Evolutionary conservation across 2,888 invertebrate genomes (phyloP), one percentile per base, ranked within the genome.

Genomic region (Leucoma salicis): DNA sequence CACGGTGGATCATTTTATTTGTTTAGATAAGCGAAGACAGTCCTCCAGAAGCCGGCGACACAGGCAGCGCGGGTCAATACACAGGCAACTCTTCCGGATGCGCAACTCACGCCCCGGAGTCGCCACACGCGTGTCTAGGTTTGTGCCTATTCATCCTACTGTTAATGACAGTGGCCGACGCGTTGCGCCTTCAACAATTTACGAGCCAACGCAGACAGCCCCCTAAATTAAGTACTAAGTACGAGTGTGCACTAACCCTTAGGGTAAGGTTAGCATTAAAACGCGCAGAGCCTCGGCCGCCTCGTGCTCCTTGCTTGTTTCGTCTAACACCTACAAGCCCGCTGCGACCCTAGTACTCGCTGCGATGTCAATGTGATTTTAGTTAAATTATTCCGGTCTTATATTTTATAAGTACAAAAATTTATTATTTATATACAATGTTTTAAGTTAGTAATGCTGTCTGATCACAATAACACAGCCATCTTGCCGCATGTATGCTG

Each of bases 41-140:
- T 54, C 56, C 74, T 1, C 68, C 66, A 0, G 71, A 66, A 39
- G 58, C 55, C 21, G 63, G 58, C 32, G 63, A 63, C 11, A 64
- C 61, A 2, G 59, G 59, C 35, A 69, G 62, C 56, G 67, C 60
- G 31, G 72, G 66, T 31, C 66, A 71, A 35, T 74, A 66, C 62
- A 70, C 70, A 39, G 67, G 68, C 42, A 70, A 62, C 47, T 39
- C 64, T 7, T 57, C 68, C 21, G 87, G 87, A 2, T 90, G 90
- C 63, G 60, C 76, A 4, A 79, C 80, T 3, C 73, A 63, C 53
- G 75, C 82, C 15, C 65, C 85, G n/a, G 69, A 72, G 25, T 70
- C 84, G 8, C 74, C 82, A 2, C 82, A 80, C 62, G 75, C 70
- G 56, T 90, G 90, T 72, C 65, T 90, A 90, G 90, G 90, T 90